Evolutionary conservation across 2,797 vertebrate genomes (phyloP).

Genomic region (Halcyon leucocephala): DNA sequence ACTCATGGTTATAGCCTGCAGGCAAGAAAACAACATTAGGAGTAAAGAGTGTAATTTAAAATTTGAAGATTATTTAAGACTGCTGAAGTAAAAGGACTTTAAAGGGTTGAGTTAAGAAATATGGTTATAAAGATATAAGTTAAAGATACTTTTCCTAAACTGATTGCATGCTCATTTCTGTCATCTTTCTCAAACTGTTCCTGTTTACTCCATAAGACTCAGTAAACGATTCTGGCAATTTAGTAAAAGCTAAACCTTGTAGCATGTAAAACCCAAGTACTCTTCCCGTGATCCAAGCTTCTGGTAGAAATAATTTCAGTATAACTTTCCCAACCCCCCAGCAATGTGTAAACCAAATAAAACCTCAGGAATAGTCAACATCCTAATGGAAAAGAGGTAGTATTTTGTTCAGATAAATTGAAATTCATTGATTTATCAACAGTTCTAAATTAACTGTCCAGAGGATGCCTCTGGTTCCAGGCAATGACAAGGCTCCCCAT

Average conservation of each 20-base stretch:
- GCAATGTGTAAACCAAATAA: background rate
- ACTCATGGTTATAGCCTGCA: conserved; percentile 24
- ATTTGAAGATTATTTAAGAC: background rate
- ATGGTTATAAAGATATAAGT: background rate
- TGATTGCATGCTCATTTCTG: background rate
- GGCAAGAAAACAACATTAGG: conserved; percentile 2
- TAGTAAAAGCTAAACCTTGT: background rate
- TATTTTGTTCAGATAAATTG: background rate
- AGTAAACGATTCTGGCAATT: background rate
- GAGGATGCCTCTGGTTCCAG: background rate
- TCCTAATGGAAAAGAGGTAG: background rate
- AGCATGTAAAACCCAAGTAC: background rate
- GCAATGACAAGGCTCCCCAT: background rate
- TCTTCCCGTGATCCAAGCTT: background rate
- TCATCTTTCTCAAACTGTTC: background rate
- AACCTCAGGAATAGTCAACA: background rate
- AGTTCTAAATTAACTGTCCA: background rate
- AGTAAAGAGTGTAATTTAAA: background rate
- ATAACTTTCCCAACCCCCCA: background rate
- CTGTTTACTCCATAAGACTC: background rate
- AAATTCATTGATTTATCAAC: background rate
- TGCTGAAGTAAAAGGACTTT: conserved; percentile 4
- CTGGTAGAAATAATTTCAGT: background rate
- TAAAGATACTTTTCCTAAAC: conserved; percentile 1
- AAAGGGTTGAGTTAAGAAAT: conserved; percentile 17